Evolutionary conservation across 2,113 vertebrate genomes (phyloP), one percentile per base, ranked within the genome.

Genomic region (Oryzias melastigma): DNA sequence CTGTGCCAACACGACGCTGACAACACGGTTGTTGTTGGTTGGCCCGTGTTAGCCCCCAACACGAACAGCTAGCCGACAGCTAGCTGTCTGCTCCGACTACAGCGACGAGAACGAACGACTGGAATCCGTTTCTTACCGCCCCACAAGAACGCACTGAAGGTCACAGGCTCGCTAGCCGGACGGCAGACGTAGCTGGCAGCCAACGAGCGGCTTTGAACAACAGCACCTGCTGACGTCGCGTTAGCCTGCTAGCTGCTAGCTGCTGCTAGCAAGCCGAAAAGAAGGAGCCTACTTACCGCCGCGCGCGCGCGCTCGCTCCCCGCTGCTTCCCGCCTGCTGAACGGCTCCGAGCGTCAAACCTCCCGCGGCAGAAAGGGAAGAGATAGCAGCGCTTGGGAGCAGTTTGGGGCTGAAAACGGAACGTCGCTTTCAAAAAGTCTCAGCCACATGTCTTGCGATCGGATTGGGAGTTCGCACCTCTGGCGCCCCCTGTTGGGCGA

Each of bases 371-470:
- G 65, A 71, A 58, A 35, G 58, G 27, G 13, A 52, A 62, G 45
- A 29, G 58, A 41, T 50, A 44, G 60, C 63, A 27, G 47, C 45
- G 41, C 46, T 40, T 45, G 49, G 4, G 47, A 50, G 44, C 41
- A 65, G 57, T 72, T 78, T 77, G 53, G 16, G 50, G 67, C 65
- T 62, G 68, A 76, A 71, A 74, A 52, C 54, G 73, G 48, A 79
- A 69, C 65, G 76, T 22, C 68, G 82, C 72, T 83, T 80, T 82
- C 63, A 75, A 49, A 87, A 86, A 87, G 79, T 86, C 82, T 75
- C 82, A 62, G 83, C 83, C 88, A 88, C 88, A 90, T 90, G 88
- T 90, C 88, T 76, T 70, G 77, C 56, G 10, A 65, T 66, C 77
- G 52, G 64, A 47, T 48, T 48, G 47, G 50, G 58, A 77, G 62